phyloP scores from a whole-genome alignment of 2,113 vertebrate genomes.

The Paracyprichromis sp. region DNA sequence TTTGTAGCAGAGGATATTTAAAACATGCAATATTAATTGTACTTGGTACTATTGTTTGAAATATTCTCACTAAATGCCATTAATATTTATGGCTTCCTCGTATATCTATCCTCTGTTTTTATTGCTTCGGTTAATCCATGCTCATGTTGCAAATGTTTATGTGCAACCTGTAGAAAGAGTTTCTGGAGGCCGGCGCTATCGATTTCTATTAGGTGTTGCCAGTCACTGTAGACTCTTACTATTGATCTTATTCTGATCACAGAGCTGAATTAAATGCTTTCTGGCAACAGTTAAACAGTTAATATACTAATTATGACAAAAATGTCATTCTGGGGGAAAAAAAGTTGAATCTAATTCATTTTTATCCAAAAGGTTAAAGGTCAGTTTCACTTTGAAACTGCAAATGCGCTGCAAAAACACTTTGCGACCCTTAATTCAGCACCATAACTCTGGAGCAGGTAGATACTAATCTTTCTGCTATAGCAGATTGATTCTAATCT shows the following conservation, averaged over 20 bases:
- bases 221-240: neutral
- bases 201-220: neutral
- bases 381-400: neutral
- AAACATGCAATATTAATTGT: neutral
- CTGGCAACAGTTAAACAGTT: neutral
- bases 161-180: neutral
- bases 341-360: neutral
- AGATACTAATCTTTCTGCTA: neutral
- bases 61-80: neutral
- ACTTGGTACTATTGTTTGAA: neutral
- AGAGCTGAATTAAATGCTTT: neutral
- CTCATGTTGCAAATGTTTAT: neutral
- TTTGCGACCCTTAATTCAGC: neutral
- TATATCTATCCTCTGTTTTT: neutral
- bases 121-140: neutral
- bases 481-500: neutral
- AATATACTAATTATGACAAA: neutral
- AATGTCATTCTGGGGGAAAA: fast-evolving
- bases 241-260: neutral
- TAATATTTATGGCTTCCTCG: neutral
- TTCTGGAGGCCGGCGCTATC: neutral
- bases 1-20: neutral
- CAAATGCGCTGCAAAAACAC: neutral
- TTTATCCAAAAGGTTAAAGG: neutral
- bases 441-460: neutral